Evolutionary conservation across 2,113 vertebrate species (phyloP).

Genomic region (Marcusenius ussheri): DNA sequence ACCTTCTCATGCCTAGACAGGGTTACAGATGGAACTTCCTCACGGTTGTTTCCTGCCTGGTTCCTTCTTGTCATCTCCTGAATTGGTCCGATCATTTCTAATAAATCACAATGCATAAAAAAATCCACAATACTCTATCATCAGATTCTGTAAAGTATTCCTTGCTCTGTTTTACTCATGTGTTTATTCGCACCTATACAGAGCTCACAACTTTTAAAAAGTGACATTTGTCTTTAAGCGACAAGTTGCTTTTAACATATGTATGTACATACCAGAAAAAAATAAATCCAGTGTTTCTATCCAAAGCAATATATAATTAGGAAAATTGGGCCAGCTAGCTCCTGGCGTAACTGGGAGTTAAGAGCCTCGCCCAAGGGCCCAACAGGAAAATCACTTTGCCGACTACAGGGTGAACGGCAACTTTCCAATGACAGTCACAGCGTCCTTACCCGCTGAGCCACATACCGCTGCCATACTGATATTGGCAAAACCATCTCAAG

Average conservation of each 20-base stretch:
- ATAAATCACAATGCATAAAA: conserved; percentile 23
- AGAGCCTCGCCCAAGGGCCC: background rate
- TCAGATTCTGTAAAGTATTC: background rate
- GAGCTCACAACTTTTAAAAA: background rate
- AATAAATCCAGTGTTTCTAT: background rate
- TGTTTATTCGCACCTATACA: background rate
- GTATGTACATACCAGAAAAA: background rate
- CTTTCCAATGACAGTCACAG: background rate
- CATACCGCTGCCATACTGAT: background rate
- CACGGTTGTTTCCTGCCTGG: conserved; percentile 46
- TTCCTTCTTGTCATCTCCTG: conserved; percentile 65
- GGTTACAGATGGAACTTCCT: conserved; percentile 54
- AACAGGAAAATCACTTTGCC: background rate
- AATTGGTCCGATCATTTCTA: conserved; percentile 75
- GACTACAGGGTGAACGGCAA: background rate
- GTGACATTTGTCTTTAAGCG: background rate
- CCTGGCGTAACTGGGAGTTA: background rate
- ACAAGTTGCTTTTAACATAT: background rate
- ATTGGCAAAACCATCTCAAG: background rate
- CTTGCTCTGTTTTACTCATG: background rate
- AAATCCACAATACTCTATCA: background rate
- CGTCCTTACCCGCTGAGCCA: background rate
- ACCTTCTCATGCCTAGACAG: conserved; percentile 66
- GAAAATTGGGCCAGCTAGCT: background rate
- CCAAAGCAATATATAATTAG: background rate